phyloP scores from a whole-genome alignment of 1,140 invertebrate species.

The Drosophila ogumai region DNA sequence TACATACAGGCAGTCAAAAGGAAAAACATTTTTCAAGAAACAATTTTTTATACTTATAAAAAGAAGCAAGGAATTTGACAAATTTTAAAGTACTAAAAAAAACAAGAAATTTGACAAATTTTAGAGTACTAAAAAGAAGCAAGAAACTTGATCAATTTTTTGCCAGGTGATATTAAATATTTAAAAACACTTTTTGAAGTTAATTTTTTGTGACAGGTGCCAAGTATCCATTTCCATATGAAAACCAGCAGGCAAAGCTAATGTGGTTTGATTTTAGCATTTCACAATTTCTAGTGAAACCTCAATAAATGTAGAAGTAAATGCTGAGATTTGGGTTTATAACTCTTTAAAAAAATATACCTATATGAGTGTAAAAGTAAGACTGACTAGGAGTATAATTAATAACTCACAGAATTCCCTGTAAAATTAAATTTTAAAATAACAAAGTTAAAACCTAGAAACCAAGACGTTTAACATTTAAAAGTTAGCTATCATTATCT shows the following conservation, averaged over 20 bases:
- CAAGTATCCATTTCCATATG: too few species aligned
- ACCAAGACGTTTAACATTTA: too few species aligned
- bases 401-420: too few species aligned
- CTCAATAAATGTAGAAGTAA: too few species aligned
- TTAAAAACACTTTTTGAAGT: background rate
- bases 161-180: background rate
- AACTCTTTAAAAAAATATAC: too few species aligned
- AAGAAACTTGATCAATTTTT: background rate
- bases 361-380: too few species aligned
- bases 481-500: too few species aligned
- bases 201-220: background rate
- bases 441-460: too few species aligned
- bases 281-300: too few species aligned
- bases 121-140: background rate
- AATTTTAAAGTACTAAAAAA: background rate
- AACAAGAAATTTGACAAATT: background rate
- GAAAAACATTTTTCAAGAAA: slow-evolving; percentile 3
- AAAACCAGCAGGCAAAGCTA: background rate
- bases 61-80: background rate
- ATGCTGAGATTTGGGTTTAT: too few species aligned
- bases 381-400: too few species aligned
- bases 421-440: background rate
- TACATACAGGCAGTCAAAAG: slow-evolving; percentile 17
- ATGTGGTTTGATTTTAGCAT: background rate
- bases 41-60: background rate